A percentile compares a stretch with the other conserved stretches of the same genome.
These are phyloP conservation scores for Illadopsis cleaveri DNA, from an alignment of 2,113 vertebrate species.

Conservation along the genomic window DNA sequence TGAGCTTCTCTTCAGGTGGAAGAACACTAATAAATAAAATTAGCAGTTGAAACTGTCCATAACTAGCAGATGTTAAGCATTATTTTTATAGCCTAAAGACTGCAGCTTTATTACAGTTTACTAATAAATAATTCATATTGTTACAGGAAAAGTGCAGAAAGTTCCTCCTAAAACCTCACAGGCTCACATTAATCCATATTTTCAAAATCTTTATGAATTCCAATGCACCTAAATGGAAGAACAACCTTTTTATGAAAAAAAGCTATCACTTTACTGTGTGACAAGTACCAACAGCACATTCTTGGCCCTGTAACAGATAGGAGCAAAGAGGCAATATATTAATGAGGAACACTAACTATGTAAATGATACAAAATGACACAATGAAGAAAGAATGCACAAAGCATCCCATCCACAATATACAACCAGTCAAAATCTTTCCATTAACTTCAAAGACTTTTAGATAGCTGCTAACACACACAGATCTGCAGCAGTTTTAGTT, in stretches of 20 bases:
- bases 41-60: neutral
- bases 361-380: neutral
- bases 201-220: neutral
- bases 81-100: neutral
- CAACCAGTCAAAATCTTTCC: neutral
- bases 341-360: neutral
- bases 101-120: neutral
- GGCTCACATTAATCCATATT: neutral
- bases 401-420: neutral
- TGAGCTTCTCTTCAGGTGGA: neutral
- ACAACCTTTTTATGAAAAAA: neutral
- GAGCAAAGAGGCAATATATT: neutral
- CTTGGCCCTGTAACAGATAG: neutral
- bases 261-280: neutral
- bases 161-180: neutral
- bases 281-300: neutral
- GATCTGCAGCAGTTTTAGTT: neutral
- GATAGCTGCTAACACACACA: neutral
- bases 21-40: neutral
- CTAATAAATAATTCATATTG: slow-evolving; percentile 16
- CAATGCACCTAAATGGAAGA: neutral
- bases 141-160: neutral
- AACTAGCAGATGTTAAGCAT: neutral
- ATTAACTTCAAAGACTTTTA: neutral
- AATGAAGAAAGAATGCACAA: neutral